Base-by-base conservation (phyloP, 2,797 vertebrate genomes). In the Hydrocynus forskahlii region DNA sequence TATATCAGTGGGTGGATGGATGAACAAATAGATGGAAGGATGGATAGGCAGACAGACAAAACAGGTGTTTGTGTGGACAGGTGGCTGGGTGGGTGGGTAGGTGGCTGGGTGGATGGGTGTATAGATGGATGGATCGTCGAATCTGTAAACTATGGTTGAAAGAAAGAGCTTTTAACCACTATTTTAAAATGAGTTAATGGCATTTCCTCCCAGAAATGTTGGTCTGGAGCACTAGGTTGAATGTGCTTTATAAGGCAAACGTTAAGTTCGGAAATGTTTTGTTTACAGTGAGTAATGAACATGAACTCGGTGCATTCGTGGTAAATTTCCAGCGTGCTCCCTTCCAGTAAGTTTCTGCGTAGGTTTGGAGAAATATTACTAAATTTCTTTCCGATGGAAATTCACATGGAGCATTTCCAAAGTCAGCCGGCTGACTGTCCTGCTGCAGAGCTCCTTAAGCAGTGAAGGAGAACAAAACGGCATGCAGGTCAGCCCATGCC, bases 391-490 rank as follows among this genome's bases (percentile, higher is more conserved):
- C 45, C 21, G 64, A 57, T 74, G 76, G 81, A 82, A 82, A 82
- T 74, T 82, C 76, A 78, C 76, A 74, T 60, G 75, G 8, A 67
- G 75, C 69, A 40, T 54, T 52, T 81, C 21, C 57, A 48, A 21
- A 82, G 75, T 73, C 81, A 78, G 75, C 76, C 59, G 81, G 54
- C 74, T 7, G 29, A 25, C 25, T 59, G 52, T 66, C 35, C 50
- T 76, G 16, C 55, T 52, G 45, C 75, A 70, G 48, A 21, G 79
- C 25, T 81, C 35, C 17, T 19, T 14, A 68, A 48, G 10, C 68
- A 67, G 40, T 45, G 81, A 78, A 82, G 75, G 69, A 83, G 45
- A 78, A 79, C 77, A 23, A 35, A 68, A 62, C 38, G 21, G 62
- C 70, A 78, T 40, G 54, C 9, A 52, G 5, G 21, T 25, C 52